phyloP scores from a whole-genome alignment of 2,113 vertebrate genomes.

The Anhinga rufa region DNA sequence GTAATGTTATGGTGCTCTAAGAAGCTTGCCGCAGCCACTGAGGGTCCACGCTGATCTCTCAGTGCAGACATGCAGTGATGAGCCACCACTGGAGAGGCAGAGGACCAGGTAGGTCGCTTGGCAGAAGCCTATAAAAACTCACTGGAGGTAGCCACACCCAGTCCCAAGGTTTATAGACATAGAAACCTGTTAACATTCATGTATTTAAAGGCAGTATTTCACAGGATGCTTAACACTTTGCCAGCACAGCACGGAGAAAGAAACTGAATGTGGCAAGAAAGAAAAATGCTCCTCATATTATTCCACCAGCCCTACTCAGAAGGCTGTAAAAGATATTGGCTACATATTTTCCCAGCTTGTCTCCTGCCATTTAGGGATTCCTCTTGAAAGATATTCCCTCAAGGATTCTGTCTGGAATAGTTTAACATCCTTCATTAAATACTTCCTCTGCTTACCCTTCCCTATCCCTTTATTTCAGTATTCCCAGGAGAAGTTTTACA shows the following conservation, averaged over 20 bases:
- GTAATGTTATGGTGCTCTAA: background rate
- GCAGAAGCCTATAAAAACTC: background rate
- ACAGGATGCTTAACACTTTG: background rate
- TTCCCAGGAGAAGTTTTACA: slow-evolving; percentile 3
- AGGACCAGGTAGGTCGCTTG: background rate
- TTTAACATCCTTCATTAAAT: background rate
- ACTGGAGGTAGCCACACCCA: background rate
- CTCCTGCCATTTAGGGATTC: background rate
- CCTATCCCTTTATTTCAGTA: background rate
- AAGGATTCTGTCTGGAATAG: background rate
- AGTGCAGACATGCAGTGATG: accelerated
- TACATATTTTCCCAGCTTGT: slow-evolving; percentile 22
- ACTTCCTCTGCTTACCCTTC: background rate
- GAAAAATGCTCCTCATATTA: background rate
- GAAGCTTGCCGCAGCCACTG: background rate
- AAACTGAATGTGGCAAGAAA: background rate
- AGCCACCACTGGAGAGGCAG: background rate
- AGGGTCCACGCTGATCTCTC: background rate
- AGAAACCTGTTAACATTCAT: background rate
- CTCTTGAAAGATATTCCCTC: slow-evolving; percentile 2
- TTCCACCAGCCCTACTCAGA: background rate
- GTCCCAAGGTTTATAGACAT: background rate
- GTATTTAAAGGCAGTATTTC: background rate
- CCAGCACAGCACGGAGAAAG: background rate
- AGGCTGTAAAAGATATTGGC: background rate